A percentile compares a stretch with the other conserved stretches of the same genome.
phyloP scores from a whole-genome alignment of 2,888 invertebrate species.

The Scelioninae gen. 1 region DNA sequence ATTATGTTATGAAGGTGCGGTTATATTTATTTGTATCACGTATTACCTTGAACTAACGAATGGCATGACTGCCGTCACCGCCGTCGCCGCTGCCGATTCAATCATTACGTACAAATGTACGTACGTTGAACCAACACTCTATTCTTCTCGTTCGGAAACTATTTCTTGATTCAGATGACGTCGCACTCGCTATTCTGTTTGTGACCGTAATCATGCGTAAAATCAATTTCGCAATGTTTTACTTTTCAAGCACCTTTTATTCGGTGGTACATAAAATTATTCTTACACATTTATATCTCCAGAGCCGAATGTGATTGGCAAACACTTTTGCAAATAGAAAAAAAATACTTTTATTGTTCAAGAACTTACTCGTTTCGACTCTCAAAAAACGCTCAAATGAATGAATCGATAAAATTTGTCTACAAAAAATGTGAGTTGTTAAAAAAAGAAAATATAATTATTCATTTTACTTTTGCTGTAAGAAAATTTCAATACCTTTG shows the following conservation, averaged over 20 bases:
- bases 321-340: conserved; percentile 54
- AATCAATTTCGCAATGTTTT: conserved; percentile 67
- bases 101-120: conserved; percentile 65
- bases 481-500: too few relatives aligned
- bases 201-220: conserved; percentile 69
- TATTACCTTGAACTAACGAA: conserved; percentile 69
- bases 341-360: conserved; percentile 10
- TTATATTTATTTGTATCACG: conserved; percentile 60
- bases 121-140: conserved; percentile 61
- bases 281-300: conserved; percentile 30
- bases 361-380: conserved; percentile 26
- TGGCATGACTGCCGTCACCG: conserved; percentile 48
- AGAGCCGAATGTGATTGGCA: conserved; percentile 37
- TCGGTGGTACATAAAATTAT: conserved; percentile 53
- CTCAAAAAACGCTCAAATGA: conserved; percentile 9
- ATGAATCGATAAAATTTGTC: not conserved
- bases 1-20: conserved; percentile 66
- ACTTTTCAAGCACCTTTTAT: conserved; percentile 64
- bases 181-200: conserved; percentile 63
- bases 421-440: not conserved
- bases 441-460: too few relatives aligned
- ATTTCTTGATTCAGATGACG: conserved; percentile 69
- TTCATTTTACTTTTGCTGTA: too few relatives aligned
- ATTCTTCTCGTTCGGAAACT: conserved; percentile 57
- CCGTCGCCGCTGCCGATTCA: conserved; percentile 52